Evolutionary conservation across 2,888 invertebrate genomes (phyloP), one percentile per base, ranked within the genome.

Genomic region (Protophormia terraenovae): DNA sequence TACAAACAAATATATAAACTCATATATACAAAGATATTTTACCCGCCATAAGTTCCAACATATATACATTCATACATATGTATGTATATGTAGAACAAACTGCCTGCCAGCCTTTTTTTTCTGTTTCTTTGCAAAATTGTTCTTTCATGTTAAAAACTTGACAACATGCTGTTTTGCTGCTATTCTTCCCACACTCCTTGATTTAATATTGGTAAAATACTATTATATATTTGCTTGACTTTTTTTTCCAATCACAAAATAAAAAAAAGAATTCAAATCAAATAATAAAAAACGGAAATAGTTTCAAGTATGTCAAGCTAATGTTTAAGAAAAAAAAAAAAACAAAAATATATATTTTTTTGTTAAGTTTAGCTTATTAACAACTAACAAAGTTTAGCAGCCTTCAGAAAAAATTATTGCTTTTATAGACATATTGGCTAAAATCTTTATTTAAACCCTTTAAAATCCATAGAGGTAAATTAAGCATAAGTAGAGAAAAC

Each of bases 221-320:
- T 32, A 38, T 7, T 35, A 22, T 32, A 1, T 29, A 27, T 24
- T 66, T n/a, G n/a, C n/a, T n/a, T n/a, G n/a, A n/a, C n/a, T n/a
- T n/a, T 47, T 47, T 66, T 55, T 38, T 41, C 45, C 12, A 24
- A 10, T 53, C 22, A 53, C 22, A 19, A 24, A 24, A 62, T n/a
- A 62, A 62, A n/a, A 14, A 10, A 24, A 64, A 41, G 41, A 24
- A 14, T 41, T 8, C 6, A 62, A 35, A 3, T n/a, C n/a, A 32
- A 16, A 41, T 27, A 27, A n/a, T 8, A 53, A 78, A 22, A 3
- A 14, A 14, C 45, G 47, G 53, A 32, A 53, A 16, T 45, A 24
- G 3, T 60, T 50, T 64, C 10, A 62, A 58, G 66, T 78, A 62
- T 83, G 67, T 83, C 78, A 83, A 67, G 72, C 60, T n/a, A n/a